Percentiles rank a stretch among this genome's conserved stretches.
Evolutionary conservation across 2,113 vertebrate species (phyloP).

Genomic region (Vidua macroura): DNA sequence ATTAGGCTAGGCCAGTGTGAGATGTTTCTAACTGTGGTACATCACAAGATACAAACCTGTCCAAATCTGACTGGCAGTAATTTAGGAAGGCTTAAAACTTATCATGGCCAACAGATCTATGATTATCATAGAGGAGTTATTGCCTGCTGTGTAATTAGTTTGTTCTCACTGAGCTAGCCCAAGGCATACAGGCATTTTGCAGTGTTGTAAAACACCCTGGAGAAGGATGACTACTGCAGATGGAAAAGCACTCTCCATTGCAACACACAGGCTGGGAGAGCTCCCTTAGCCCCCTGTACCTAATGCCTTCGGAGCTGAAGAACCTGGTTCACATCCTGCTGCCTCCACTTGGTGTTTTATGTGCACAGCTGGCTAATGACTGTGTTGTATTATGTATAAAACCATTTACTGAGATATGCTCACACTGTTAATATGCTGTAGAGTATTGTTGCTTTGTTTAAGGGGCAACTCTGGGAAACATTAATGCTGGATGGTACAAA

Average conservation of each 20-base stretch:
- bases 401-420: constrained; percentile 7
- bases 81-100: constrained; percentile 1
- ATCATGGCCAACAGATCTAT: background rate
- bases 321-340: background rate
- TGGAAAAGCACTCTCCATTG: background rate
- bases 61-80: background rate
- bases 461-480: constrained; percentile 47
- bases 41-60: background rate
- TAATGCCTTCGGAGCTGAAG: background rate
- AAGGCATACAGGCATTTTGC: background rate
- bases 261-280: background rate
- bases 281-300: background rate
- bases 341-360: background rate
- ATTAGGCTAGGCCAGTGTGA: background rate
- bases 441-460: constrained; percentile 7
- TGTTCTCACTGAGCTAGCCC: background rate
- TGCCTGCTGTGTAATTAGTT: background rate
- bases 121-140: background rate
- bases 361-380: constrained; percentile 59
- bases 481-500: constrained; percentile 1
- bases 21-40: background rate
- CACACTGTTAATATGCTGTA: background rate
- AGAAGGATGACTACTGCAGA: background rate
- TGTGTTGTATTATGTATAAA: constrained; percentile 8
- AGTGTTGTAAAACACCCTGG: background rate